Base-by-base conservation (phyloP, 2,888 invertebrate species). In the Incurvaria masculella region DNA sequence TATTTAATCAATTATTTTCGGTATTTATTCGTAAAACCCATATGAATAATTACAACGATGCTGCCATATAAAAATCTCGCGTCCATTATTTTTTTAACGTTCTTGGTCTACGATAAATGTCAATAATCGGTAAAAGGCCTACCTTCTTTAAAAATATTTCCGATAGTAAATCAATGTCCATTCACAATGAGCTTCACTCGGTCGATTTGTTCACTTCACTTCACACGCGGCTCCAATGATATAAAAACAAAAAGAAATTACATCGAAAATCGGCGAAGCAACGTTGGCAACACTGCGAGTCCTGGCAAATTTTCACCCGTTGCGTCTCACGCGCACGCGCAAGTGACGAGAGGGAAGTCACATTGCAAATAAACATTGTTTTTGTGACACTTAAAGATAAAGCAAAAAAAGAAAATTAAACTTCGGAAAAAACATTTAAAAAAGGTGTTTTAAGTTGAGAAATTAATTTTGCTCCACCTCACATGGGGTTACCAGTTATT, bases 351-450 rank as follows among this genome's bases (percentile, higher is more conserved):
- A 64, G 61, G 53, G 64, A 67, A 64, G 74, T 69, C 70, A 75
- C 72, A 70, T 72, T 74, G 72, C 72, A 72, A 74, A 74, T 63
- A 75, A 74, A 73, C 70, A 72, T 73, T 72, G 69, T 48, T 38
- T 49, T 58, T 60, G 56, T 45, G 46, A 52, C 42, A 46, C 27
- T 46, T 45, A 50, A 19, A 41, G 33, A 46, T 52, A 58, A 61
- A 54, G 49, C 48, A 46, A 45, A 53, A 59, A 58, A 57, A 51
- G 50, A 56, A 59, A 52, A 42, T 14, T 39, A 44, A 19, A 47
- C n/a, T n/a, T n/a, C n/a, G n/a, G n/a, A n/a, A n/a, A n/a, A n/a
- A n/a, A n/a, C n/a, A 43, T 27, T 38, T 43, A 42, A 47, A 49
- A 47, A 50, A 44, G 48, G 33, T 43, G 23, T 16, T 44, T 20